These are phyloP conservation scores for Diorhabda sublineata DNA, from an alignment of 1,140 invertebrate species.

Conservation along the genomic window DNA sequence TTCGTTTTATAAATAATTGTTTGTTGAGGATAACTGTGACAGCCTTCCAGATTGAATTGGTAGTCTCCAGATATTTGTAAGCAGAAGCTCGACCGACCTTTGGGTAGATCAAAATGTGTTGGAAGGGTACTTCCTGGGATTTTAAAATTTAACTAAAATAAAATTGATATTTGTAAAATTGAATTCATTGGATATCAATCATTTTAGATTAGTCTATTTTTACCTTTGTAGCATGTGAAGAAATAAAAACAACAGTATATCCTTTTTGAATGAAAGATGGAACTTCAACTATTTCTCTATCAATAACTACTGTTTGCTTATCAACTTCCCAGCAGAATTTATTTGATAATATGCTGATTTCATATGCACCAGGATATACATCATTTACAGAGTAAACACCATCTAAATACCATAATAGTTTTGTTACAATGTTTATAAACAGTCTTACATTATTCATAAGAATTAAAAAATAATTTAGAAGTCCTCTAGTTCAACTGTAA, in stretches of 20 bases:
- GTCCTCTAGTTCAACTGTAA: too few species aligned
- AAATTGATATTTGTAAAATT: too few species aligned
- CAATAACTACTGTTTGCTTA: constrained; percentile 61
- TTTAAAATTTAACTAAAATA: constrained; percentile 34
- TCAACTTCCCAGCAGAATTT: constrained; percentile 72
- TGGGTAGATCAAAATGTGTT: constrained; percentile 5
- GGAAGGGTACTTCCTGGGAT: constrained; percentile 6
- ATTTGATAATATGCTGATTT: constrained; percentile 62
- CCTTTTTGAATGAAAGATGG: constrained; percentile 73
- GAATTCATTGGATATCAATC: too few species aligned
- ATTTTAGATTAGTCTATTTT: too few species aligned
- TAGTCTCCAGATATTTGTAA: constrained; percentile 67
- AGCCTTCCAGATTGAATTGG: constrained; percentile 71
- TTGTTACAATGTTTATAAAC: too few species aligned
- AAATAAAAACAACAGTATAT: constrained; percentile 63
- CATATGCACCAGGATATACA: constrained; percentile 78
- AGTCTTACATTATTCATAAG: too few species aligned
- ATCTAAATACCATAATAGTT: constrained; percentile 49
- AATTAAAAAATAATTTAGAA: too few species aligned
- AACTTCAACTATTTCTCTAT: constrained; percentile 60
- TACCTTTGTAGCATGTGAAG: constrained; percentile 67
- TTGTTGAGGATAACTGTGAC: constrained; percentile 70
- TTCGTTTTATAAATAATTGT: constrained; percentile 49
- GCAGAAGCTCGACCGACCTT: constrained; percentile 48
- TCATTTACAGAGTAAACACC: constrained; percentile 73